These are phyloP conservation scores for Sinocyclocheilus rhinocerous DNA, from an alignment of 2,113 vertebrate species.

Conservation along the genomic window DNA sequence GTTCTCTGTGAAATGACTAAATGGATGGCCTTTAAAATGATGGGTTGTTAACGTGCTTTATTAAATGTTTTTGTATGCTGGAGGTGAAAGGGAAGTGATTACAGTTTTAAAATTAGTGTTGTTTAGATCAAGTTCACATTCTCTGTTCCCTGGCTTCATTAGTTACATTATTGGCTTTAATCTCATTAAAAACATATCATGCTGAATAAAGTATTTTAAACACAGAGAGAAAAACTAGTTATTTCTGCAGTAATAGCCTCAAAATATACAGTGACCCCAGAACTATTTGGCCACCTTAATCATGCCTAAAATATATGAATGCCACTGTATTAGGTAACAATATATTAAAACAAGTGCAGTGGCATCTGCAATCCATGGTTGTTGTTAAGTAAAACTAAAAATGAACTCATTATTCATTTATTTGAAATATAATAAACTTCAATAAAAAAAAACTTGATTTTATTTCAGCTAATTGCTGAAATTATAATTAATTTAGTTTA, in stretches of 20 bases:
- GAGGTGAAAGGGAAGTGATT: not conserved
- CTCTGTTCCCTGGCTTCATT: not conserved
- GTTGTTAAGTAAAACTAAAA: too few species aligned
- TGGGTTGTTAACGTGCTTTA: not conserved
- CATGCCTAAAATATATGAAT: not conserved
- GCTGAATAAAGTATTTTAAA: too few species aligned
- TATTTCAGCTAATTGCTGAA: too few species aligned
- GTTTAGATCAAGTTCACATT: not conserved
- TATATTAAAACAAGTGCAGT: not conserved
- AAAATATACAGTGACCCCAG: not conserved
- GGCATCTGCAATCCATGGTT: not conserved
- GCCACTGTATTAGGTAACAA: not conserved
- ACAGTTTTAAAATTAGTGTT: not conserved
- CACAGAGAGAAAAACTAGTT: not conserved
- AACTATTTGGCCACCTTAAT: too few species aligned
- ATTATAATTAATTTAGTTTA: too few species aligned
- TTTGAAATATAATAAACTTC: too few species aligned
- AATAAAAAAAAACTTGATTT: too few species aligned
- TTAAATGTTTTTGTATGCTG: not conserved
- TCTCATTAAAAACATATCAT: not conserved
- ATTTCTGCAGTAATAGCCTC: not conserved
- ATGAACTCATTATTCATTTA: too few species aligned
- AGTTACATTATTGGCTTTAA: conserved; percentile 1
- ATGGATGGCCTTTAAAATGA: not conserved
- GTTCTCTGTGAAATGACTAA: not conserved